phyloP scores from a whole-genome alignment of 1,140 invertebrate species.

The Eciton burchellii region DNA sequence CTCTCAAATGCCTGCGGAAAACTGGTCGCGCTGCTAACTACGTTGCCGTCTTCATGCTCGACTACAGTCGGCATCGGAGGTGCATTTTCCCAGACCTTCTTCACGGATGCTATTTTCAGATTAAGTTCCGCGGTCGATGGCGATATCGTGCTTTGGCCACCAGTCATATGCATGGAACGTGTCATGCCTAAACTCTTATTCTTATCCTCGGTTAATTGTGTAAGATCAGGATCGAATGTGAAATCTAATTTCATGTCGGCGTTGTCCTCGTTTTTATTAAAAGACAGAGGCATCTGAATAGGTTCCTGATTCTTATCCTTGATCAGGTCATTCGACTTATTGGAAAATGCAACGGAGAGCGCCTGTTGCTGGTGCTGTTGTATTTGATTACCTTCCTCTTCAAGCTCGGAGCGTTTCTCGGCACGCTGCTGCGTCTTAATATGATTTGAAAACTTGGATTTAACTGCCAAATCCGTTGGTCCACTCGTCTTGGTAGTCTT shows the following conservation, averaged over 20 bases:
- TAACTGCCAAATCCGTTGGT: constrained; percentile 82
- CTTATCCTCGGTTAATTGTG: constrained; percentile 92
- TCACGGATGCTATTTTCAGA: constrained; percentile 97
- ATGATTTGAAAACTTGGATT: constrained; percentile 85
- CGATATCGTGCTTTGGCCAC: constrained; percentile 88
- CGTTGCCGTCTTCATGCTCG: constrained; percentile 87
- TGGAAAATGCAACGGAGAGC: constrained; percentile 87
- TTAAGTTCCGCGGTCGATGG: constrained; percentile 95
- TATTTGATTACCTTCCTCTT: constrained; percentile 79
- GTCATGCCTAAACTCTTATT: constrained; percentile 88
- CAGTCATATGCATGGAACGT: constrained; percentile 87
- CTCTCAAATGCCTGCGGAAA: constrained; percentile 86
- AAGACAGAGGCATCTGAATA: constrained; percentile 88
- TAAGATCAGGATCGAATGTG: constrained; percentile 92
- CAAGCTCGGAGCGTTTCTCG: constrained; percentile 82
- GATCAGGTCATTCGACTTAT: constrained; percentile 87
- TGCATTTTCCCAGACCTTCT: constrained; percentile 94
- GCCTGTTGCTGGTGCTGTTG: constrained; percentile 81
- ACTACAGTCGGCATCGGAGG: constrained; percentile 89
- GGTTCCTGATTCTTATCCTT: constrained; percentile 86
- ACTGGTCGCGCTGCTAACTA: constrained; percentile 84
- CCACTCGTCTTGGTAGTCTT: constrained; percentile 83
- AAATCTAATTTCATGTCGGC: constrained; percentile 97
- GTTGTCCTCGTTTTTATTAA: constrained; percentile 90
- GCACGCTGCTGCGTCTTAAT: constrained; percentile 82